Conservation (phyloP, 2,888 invertebrate genomes). For the Tethea ocularis region DNA sequence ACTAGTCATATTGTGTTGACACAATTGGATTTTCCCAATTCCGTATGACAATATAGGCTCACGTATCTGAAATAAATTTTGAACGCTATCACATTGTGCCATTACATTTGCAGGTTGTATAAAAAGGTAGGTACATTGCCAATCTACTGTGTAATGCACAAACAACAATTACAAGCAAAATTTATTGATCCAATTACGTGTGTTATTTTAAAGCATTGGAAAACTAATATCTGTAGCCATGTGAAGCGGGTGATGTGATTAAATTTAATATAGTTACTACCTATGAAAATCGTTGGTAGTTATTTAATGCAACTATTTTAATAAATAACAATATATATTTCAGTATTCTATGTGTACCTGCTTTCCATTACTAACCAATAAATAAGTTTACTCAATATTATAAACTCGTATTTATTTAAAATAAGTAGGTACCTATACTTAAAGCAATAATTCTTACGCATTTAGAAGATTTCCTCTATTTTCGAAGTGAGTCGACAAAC, state of each 20-base stretch:
- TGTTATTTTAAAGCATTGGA: conserved; percentile 1
- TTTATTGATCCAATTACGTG: neutral
- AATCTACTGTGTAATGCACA: conserved; percentile 5
- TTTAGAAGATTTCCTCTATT: too few species aligned
- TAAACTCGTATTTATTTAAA: too few species aligned
- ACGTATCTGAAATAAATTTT: conserved; percentile 58
- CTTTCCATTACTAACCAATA: too few species aligned
- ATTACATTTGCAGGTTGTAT: conserved; percentile 41
- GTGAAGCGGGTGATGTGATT: neutral
- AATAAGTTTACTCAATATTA: too few species aligned
- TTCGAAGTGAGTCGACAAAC: too few species aligned
- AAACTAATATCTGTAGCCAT: neutral
- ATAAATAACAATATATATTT: neutral
- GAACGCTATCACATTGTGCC: conserved; percentile 40
- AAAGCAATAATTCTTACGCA: too few species aligned
- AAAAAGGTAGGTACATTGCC: conserved; percentile 28
- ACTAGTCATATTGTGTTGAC: conserved; percentile 47
- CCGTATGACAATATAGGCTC: conserved; percentile 56
- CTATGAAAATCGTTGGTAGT: neutral
- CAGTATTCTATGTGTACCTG: neutral
- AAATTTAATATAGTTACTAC: neutral
- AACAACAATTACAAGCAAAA: conserved; percentile 7
- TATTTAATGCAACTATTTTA: neutral
- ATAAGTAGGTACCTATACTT: too few species aligned
- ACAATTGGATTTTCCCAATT: conserved; percentile 71